phyloP scores from a whole-genome alignment of 1,140 invertebrate genomes.

The Sarcophaga bullata region DNA sequence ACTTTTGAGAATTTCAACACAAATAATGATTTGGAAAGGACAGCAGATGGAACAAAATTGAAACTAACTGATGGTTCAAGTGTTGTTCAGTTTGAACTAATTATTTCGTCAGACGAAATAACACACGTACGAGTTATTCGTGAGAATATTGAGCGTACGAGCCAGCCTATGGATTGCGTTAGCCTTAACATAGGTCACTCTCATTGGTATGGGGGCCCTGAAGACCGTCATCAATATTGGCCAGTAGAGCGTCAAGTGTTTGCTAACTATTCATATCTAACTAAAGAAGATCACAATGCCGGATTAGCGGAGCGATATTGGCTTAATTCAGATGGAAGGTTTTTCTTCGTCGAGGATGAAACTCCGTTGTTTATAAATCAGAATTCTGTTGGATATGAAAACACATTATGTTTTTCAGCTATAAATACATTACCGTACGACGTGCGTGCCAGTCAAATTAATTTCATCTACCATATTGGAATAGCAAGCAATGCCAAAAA shows the following conservation, averaged over 20 bases:
- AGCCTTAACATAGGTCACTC: conserved; percentile 46
- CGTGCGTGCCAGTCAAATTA: conserved; percentile 55
- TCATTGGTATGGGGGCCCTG: conserved; percentile 73
- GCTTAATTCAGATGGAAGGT: conserved; percentile 76
- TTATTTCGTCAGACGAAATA: conserved; percentile 45
- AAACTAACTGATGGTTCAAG: conserved; percentile 50
- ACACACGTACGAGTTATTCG: conserved; percentile 57
- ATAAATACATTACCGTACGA: conserved; percentile 70
- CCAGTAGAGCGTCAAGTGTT: conserved; percentile 73
- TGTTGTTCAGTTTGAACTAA: conserved; percentile 53
- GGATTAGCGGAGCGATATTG: conserved; percentile 81
- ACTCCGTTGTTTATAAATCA: conserved; percentile 79
- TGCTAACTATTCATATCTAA: conserved; percentile 71
- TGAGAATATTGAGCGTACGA: conserved; percentile 50
- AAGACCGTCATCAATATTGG: conserved; percentile 73
- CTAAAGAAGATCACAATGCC: conserved; percentile 72
- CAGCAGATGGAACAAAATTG: conserved; percentile 47
- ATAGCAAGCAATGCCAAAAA: conserved; percentile 65
- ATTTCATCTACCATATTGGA: conserved; percentile 72
- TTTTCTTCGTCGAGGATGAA: conserved; percentile 71
- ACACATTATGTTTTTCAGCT: conserved; percentile 72
- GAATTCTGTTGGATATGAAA: conserved; percentile 68
- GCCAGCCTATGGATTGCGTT: conserved; percentile 58
- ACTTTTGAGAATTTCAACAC: conserved; percentile 58
- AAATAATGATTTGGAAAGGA: conserved; percentile 49